phyloP scores from a whole-genome alignment of 2,888 invertebrate genomes.

The Stratiomys singularior region DNA sequence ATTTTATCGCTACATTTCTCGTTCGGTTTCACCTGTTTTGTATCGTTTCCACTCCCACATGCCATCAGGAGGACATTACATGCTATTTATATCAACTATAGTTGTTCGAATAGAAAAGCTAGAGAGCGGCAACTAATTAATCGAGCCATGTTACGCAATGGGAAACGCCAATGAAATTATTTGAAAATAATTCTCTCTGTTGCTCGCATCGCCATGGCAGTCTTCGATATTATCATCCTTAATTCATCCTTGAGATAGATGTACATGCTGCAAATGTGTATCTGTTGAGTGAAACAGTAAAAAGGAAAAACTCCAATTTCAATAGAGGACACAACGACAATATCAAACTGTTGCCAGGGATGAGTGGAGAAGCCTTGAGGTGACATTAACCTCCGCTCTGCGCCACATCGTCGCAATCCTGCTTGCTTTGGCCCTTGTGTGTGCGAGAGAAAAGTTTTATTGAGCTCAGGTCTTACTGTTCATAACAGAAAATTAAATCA shows the following conservation, averaged over 20 bases:
- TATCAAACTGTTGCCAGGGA: background rate
- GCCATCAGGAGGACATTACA: constrained; percentile 3
- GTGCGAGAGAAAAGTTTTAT: background rate
- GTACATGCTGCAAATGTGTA: background rate
- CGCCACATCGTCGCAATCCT: background rate
- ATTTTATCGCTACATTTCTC: background rate
- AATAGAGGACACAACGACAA: background rate
- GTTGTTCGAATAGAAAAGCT: background rate
- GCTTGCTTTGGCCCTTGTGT: background rate
- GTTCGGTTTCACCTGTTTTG: constrained; percentile 1
- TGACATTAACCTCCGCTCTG: background rate
- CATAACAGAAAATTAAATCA: constrained; percentile 39
- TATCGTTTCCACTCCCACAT: background rate
- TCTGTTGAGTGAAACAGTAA: constrained; percentile 11
- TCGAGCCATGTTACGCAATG: constrained; percentile 3
- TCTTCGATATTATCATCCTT: background rate
- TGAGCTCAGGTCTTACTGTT: constrained; percentile 13
- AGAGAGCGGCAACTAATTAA: constrained; percentile 20
- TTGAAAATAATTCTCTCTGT: background rate
- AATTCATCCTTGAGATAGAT: background rate
- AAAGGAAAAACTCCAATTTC: no score
- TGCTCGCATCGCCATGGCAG: no score
- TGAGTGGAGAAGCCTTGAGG: background rate
- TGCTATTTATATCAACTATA: background rate
- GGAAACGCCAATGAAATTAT: constrained; percentile 22